These are phyloP conservation scores for Tautogolabrus adspersus DNA, from an alignment of 2,113 vertebrate species.

Conservation along the genomic window DNA sequence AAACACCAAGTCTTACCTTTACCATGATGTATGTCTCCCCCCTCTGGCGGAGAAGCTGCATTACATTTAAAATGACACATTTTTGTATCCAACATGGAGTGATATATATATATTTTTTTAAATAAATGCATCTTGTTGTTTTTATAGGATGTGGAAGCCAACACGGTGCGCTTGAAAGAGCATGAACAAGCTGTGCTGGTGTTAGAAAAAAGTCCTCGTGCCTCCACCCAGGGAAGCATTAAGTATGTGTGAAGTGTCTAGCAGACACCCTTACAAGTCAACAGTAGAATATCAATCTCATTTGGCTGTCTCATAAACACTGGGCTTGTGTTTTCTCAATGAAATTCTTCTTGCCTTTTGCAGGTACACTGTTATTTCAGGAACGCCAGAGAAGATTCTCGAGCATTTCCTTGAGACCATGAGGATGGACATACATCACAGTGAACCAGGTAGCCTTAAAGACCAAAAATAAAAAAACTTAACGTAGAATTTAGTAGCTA, in stretches of 20 bases:
- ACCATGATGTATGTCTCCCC: slow-evolving; percentile 58
- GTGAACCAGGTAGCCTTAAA: slow-evolving; percentile 85
- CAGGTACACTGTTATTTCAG: slow-evolving; percentile 99
- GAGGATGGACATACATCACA: slow-evolving; percentile 92
- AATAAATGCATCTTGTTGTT: slow-evolving; percentile 38
- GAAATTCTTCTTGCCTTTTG: background rate
- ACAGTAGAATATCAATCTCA: background rate
- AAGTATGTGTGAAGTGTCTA: slow-evolving; percentile 60
- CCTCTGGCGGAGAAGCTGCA: slow-evolving; percentile 30
- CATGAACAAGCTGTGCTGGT: slow-evolving; percentile 97
- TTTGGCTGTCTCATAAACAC: background rate
- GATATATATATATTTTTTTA: background rate
- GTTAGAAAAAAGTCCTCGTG: slow-evolving; percentile 94
- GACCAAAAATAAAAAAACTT: background rate
- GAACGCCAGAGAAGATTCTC: slow-evolving; percentile 98
- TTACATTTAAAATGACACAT: slow-evolving; percentile 5
- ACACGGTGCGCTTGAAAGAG: slow-evolving; percentile 98
- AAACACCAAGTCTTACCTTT: too few species aligned
- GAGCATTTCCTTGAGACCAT: slow-evolving; percentile 98
- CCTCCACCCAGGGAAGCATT: slow-evolving; percentile 91
- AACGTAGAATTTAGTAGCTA: background rate
- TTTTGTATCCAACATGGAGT: background rate
- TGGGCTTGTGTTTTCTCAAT: background rate
- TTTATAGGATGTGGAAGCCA: slow-evolving; percentile 96
- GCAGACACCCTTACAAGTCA: background rate